These are phyloP conservation scores for Bothrops jararaca DNA, from an alignment of 2,113 vertebrate genomes.

Conservation along the genomic window DNA sequence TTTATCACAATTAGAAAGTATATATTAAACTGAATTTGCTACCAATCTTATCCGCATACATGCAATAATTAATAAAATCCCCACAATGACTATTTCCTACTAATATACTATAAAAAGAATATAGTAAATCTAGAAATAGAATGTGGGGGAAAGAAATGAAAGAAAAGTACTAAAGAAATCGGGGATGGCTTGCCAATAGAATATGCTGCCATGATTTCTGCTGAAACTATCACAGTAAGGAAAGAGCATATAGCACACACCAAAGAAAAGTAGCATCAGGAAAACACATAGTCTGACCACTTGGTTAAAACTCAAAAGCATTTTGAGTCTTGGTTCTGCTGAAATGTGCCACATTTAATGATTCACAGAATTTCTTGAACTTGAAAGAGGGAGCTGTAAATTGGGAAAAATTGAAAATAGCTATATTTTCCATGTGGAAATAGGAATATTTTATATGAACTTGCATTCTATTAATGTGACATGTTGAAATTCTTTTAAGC, in stretches of 20 bases:
- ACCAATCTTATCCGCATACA: background rate
- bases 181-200: background rate
- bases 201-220: background rate
- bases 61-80: background rate
- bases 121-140: background rate
- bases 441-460: background rate
- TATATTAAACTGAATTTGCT: background rate
- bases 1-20: background rate
- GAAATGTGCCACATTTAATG: background rate
- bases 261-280: background rate
- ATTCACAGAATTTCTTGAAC: background rate
- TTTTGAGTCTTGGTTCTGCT: background rate
- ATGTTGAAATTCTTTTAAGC: no score
- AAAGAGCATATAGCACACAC: background rate
- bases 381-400: background rate
- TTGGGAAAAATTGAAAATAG: background rate
- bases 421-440: background rate
- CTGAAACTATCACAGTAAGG: background rate
- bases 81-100: background rate
- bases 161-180: background rate
- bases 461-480: no score
- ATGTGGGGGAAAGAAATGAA: background rate
- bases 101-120: background rate
- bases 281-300: background rate
- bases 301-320: background rate